Base-by-base conservation (phyloP, 2,113 vertebrate genomes). In the Heterochromis multidens region DNA sequence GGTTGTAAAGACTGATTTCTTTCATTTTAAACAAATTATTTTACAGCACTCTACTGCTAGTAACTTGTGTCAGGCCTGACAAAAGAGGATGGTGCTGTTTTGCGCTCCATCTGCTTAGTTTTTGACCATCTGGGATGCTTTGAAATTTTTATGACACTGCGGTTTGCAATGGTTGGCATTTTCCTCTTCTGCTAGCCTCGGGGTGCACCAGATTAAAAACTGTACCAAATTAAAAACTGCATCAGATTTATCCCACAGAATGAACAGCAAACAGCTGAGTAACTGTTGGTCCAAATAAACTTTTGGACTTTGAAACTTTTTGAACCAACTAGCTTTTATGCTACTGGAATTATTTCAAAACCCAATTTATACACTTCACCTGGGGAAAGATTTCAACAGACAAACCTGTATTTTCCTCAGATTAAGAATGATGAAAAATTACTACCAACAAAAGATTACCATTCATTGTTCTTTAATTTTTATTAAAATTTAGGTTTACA, bases 111-210 rank as follows among this genome's bases (percentile, higher is more conserved):
- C 87, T 88, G 76, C 60, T 80, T 57, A n/a, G 46, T 65, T 76
- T 78, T 80, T 8, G 17, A 80, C 82, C 88, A 90, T 88, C 81
- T 88, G 83, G 1, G 80, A 80, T 62, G 72, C 77, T 88, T 88
- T 88, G 79, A 88, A 86, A 85, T 37, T 72, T 90, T 88, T 85
- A 87, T 81, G 80, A 87, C 79, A 60, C 8, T 67, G 84, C 1
- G 77, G 88, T 88, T 88, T 80, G 23, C 60, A 17, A 43, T 37
- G 17, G 80, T 79, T 87, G 79, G 65, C 57, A 87, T 86, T 92
- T 91, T 84, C 88, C 59, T 87, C 25, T 23, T 80, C 77, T 88
- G n/a, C 29, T 65, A 33, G 10, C 78, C 67, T 90, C 4, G 63
- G 79, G 89, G 67, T 81, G n/a, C n/a, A n/a, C n/a, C n/a, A 12